Percentiles rank a stretch among this genome's conserved stretches.
Evolutionary conservation across 2,888 invertebrate species (phyloP).

Genomic region (Amphipoea lucens): DNA sequence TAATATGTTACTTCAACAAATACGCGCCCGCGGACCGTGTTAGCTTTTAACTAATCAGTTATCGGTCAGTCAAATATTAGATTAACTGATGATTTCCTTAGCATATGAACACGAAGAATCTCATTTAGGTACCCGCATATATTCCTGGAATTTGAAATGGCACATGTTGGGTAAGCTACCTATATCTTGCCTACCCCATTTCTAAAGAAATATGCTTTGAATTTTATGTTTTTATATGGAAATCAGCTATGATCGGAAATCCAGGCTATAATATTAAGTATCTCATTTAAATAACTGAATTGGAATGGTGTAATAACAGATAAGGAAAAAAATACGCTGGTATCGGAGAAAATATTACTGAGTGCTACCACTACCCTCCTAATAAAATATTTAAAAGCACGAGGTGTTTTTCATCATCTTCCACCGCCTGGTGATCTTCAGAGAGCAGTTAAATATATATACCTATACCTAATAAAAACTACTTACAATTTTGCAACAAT

Average conservation of each 20-base stretch:
- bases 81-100: background rate
- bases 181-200: background rate
- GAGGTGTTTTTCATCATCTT: background rate
- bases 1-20: slow-evolving; percentile 59
- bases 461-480: background rate
- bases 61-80: slow-evolving; percentile 23
- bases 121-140: background rate
- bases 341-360: background rate
- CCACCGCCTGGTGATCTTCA: slow-evolving; percentile 7
- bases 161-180: background rate
- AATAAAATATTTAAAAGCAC: slow-evolving; percentile 1
- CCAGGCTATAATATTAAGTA: background rate
- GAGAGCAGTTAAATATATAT: background rate
- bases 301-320: slow-evolving; percentile 3
- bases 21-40: slow-evolving; percentile 33
- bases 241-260: background rate
- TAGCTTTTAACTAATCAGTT: slow-evolving; percentile 50
- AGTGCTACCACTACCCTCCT: background rate
- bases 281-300: background rate
- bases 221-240: slow-evolving; percentile 11
- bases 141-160: background rate
- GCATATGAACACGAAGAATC: background rate
- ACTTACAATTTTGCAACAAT: slow-evolving; percentile 11
- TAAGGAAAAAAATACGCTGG: background rate
- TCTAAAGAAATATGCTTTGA: background rate